A percentile compares a stretch with the other conserved stretches of the same genome.
phyloP scores from a whole-genome alignment of 2,797 vertebrate species.

The Phyllotis vaccarum region DNA sequence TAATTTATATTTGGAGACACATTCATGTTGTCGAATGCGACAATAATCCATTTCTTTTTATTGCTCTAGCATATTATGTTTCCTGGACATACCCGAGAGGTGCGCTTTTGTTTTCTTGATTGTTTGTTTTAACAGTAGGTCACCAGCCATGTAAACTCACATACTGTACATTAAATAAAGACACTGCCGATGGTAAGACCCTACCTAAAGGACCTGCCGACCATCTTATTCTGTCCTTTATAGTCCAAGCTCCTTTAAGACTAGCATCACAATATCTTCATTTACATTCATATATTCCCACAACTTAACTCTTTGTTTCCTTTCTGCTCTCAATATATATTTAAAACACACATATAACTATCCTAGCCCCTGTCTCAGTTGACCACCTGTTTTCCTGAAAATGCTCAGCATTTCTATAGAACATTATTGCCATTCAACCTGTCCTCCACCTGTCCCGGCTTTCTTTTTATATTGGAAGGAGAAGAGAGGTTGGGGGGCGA shows the following conservation, averaged over 20 bases:
- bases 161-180: background rate
- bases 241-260: background rate
- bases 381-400: background rate
- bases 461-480: background rate
- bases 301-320: background rate
- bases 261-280: background rate
- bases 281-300: background rate
- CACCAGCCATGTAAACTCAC: background rate
- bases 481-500: background rate
- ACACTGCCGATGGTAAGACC: background rate
- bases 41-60: background rate
- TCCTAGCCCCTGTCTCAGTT: background rate
- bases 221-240: background rate
- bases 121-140: background rate
- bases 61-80: background rate
- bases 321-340: background rate
- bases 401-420: background rate
- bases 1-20: background rate
- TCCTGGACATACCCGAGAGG: background rate
- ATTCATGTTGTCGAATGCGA: background rate
- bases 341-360: background rate
- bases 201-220: background rate
- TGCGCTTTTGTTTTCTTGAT: background rate
- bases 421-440: background rate
- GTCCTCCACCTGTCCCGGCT: background rate